A percentile compares a stretch with the other conserved stretches of the same genome.
Evolutionary conservation across 2,888 invertebrate genomes (phyloP).

Genomic region (Hirtodrosophila confusa): DNA sequence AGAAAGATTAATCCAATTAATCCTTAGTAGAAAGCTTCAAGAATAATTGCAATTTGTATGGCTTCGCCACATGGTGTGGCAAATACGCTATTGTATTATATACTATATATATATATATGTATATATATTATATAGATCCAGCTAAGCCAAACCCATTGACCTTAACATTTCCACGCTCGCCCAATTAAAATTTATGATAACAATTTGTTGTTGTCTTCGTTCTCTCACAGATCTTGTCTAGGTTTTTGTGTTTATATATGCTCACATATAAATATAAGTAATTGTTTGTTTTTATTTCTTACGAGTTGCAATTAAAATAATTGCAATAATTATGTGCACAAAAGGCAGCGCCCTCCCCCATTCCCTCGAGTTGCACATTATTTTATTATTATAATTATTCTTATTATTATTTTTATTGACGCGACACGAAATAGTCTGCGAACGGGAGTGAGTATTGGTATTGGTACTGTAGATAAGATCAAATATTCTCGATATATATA

Average conservation of each 20-base stretch:
- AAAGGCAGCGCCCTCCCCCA: background rate
- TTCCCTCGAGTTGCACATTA: conserved; percentile 10
- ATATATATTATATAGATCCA: no score
- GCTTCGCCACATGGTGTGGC: no score
- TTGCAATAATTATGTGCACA: conserved; percentile 58
- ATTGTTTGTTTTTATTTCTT: conserved; percentile 10
- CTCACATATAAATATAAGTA: background rate
- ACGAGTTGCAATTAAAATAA: conserved; percentile 62
- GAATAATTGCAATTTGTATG: no score
- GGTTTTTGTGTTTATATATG: background rate
- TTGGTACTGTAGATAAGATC: no score
- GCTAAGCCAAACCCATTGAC: background rate
- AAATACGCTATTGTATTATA: no score
- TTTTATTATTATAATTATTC: conserved; percentile 19
- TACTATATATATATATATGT: no score
- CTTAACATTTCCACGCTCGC: conserved; percentile 15
- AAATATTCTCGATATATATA: no score
- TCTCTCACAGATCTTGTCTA: background rate
- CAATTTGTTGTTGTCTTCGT: background rate
- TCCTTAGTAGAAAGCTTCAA: no score
- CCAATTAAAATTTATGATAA: conserved; percentile 21
- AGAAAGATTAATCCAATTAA: no score
- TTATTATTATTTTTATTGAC: background rate
- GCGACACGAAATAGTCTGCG: no score
- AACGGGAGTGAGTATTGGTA: no score